phyloP scores from a whole-genome alignment of 2,113 vertebrate genomes.

The Hassar affinis region DNA sequence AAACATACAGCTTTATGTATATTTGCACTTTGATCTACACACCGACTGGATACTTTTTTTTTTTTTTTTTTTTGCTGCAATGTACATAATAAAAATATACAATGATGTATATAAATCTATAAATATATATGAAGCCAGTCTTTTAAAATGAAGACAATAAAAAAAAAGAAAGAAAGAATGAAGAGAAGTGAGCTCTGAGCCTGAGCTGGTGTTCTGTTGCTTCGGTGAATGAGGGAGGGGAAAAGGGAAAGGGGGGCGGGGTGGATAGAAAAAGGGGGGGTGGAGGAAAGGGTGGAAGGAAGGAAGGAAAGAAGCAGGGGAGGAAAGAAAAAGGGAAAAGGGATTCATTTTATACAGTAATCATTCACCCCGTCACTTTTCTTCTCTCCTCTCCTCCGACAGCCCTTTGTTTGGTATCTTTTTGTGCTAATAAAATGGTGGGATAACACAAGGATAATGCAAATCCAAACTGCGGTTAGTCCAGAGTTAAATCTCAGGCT shows the following conservation, averaged over 20 bases:
- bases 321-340: slow-evolving; percentile 15
- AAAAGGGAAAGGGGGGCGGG: no score
- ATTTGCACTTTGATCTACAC: slow-evolving; percentile 47
- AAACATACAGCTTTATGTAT: slow-evolving; percentile 45
- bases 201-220: slow-evolving; percentile 15
- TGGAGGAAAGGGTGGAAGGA: no score
- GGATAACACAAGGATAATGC: not conserved
- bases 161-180: slow-evolving; percentile 29
- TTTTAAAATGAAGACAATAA: slow-evolving; percentile 45
- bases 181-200: not conserved
- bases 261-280: no score
- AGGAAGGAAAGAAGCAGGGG: no score
- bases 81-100: slow-evolving; percentile 48
- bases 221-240: not conserved
- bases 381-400: not conserved
- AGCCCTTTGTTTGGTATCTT: slow-evolving; percentile 36
- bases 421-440: slow-evolving; percentile 17
- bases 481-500: slow-evolving; percentile 35
- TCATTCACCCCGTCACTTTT: slow-evolving; percentile 5
- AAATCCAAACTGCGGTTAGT: slow-evolving; percentile 18
- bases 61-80: slow-evolving; percentile 30
- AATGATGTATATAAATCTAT: slow-evolving; percentile 40
- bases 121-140: slow-evolving; percentile 16
- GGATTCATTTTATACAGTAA: not conserved
- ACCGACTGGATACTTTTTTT: slow-evolving; percentile 16